These are phyloP conservation scores for Aldrovandia affinis DNA, from an alignment of 2,797 vertebrate species.

Conservation along the genomic window DNA sequence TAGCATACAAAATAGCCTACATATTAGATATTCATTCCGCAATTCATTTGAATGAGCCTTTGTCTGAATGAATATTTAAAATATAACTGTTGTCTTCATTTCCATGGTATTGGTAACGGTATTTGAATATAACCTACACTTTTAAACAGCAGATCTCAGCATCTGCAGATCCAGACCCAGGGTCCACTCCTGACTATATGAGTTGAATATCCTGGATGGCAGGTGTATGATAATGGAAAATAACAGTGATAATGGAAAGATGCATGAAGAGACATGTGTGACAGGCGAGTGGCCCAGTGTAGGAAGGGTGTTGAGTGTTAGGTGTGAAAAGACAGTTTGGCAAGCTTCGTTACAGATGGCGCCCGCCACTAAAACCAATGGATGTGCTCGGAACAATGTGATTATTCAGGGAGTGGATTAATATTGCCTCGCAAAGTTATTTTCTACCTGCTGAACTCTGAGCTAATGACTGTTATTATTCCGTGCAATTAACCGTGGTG, in stretches of 20 bases:
- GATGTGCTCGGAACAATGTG: constrained; percentile 18
- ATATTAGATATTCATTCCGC: too few species aligned
- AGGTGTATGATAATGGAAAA: neutral
- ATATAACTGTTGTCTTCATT: too few species aligned
- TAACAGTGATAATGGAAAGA: constrained; percentile 23
- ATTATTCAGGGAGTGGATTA: constrained; percentile 43
- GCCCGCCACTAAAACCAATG: neutral
- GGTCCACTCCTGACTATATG: too few species aligned
- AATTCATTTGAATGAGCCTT: too few species aligned
- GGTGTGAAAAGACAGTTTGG: neutral
- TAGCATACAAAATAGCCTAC: too few species aligned
- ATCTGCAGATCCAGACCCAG: too few species aligned
- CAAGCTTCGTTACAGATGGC: neutral
- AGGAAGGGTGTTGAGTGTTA: constrained; percentile 27
- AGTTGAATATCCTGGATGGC: too few species aligned
- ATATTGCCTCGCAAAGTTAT: constrained; percentile 38
- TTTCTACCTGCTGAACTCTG: constrained; percentile 45
- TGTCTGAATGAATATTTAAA: too few species aligned
- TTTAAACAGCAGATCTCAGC: too few species aligned
- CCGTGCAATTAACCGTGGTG: constrained; percentile 52
- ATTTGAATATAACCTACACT: too few species aligned
- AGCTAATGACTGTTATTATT: constrained; percentile 61
- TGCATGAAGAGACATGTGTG: neutral
- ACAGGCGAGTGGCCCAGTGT: constrained; percentile 22
- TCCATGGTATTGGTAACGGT: too few species aligned